Conservation (phyloP, 2,113 vertebrate genomes). For the Pleuronectes platessa region DNA sequence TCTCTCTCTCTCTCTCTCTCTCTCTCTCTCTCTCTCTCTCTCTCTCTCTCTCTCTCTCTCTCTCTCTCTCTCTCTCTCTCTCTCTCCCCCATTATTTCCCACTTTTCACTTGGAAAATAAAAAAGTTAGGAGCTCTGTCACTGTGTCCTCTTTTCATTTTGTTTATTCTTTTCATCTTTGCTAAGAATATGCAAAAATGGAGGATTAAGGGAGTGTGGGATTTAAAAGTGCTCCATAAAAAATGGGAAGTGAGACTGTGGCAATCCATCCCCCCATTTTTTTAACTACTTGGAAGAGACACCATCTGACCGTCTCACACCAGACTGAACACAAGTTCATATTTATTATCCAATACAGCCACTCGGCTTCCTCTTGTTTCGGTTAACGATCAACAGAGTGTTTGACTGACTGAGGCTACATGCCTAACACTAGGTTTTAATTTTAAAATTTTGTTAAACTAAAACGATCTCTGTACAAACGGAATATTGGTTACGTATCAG, state of each 20-base stretch:
- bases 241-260: conserved; percentile 38
- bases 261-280: conserved; percentile 28
- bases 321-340: conserved; percentile 51
- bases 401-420: not conserved
- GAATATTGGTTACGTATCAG: no score
- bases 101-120: conserved; percentile 56
- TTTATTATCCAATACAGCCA: conserved; percentile 51
- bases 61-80: conserved; percentile 57
- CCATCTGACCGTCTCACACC: conserved; percentile 34
- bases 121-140: conserved; percentile 86
- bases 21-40: conserved; percentile 22
- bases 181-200: conserved; percentile 73
- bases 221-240: conserved; percentile 46
- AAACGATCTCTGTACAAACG: not conserved
- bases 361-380: not conserved
- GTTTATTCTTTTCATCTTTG: conserved; percentile 8
- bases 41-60: conserved; percentile 64
- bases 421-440: not conserved
- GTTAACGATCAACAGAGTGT: no score
- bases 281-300: not conserved
- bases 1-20: conserved; percentile 65
- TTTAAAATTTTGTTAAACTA: not conserved
- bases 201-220: conserved; percentile 57
- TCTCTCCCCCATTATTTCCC: conserved; percentile 66
- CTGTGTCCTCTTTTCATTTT: conserved; percentile 65